Conservation (phyloP, 2,888 invertebrate genomes). For the Liodrosophila aerea region DNA sequence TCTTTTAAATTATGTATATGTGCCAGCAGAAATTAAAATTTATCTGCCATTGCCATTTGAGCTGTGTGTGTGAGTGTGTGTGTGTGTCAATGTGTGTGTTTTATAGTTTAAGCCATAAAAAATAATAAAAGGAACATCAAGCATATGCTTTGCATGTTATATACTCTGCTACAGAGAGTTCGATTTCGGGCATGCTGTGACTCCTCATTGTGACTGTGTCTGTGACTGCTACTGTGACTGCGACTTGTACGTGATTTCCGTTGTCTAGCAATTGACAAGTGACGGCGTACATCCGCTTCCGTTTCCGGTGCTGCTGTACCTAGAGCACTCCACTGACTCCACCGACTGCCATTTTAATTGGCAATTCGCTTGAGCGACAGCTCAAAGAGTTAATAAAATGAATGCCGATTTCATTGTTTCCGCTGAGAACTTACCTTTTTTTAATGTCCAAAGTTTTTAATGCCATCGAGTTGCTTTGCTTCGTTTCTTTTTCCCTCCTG, state of each 20-base stretch:
- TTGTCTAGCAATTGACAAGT: constrained; percentile 20
- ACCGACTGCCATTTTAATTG: constrained; percentile 54
- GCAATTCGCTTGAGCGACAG: constrained; percentile 43
- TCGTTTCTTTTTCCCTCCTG: too few species aligned
- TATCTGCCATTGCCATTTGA: constrained; percentile 51
- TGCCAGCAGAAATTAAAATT: constrained; percentile 66
- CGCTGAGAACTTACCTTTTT: constrained; percentile 22
- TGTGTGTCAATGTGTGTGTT: constrained; percentile 22
- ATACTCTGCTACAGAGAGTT: too few species aligned
- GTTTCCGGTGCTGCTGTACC: constrained; percentile 6
- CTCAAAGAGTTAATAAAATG: constrained; percentile 67
- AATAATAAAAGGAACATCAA: constrained; percentile 25
- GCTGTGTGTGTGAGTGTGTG: constrained; percentile 6
- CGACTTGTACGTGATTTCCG: constrained; percentile 33
- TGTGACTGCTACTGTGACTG: not conserved
- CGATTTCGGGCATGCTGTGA: too few species aligned
- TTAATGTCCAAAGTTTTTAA: constrained; percentile 56
- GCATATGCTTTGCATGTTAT: constrained; percentile 35
- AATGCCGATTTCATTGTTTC: constrained; percentile 58
- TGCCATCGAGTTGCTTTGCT: constrained; percentile 38
- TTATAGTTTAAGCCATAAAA: constrained; percentile 48
- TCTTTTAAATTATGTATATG: constrained; percentile 62
- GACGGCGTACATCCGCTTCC: constrained; percentile 22
- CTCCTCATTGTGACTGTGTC: constrained; percentile 5
- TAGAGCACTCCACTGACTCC: not conserved